Conservation (phyloP, 1,140 invertebrate species). For the Reticulitermes speratus region DNA sequence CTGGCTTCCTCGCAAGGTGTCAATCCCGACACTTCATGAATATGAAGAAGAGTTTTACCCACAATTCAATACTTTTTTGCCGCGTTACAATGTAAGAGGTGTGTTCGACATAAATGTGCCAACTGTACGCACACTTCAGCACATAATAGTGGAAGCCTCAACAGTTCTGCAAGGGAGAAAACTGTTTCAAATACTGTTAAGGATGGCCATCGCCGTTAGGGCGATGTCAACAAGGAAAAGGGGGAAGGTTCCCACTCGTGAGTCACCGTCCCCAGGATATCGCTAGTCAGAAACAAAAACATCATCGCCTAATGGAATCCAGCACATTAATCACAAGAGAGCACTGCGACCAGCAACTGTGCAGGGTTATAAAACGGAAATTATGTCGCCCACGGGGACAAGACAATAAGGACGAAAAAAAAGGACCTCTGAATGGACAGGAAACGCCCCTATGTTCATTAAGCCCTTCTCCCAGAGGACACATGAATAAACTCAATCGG, state of each 20-base stretch:
- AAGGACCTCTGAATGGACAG: conserved; percentile 33
- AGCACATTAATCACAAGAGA: conserved; percentile 44
- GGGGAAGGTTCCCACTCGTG: not conserved
- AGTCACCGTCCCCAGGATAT: not conserved
- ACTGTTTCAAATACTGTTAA: no score
- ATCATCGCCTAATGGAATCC: conserved; percentile 46
- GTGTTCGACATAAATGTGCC: no score
- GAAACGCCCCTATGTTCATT: conserved; percentile 34
- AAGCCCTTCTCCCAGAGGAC: conserved; percentile 30
- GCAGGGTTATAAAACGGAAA: conserved; percentile 45
- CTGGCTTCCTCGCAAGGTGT: no score
- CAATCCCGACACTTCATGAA: no score
- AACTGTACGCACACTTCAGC: no score
- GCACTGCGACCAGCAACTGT: conserved; percentile 36
- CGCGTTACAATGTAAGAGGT: no score
- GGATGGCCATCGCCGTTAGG: no score
- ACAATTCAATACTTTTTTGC: no score
- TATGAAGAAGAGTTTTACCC: no score
- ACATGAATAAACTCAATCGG: conserved; percentile 35
- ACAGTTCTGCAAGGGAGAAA: no score
- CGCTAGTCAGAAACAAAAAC: conserved; percentile 42
- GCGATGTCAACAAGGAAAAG: not conserved
- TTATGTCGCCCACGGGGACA: conserved; percentile 45
- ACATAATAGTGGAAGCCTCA: no score
- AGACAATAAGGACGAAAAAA: conserved; percentile 36